A percentile compares a stretch with the other conserved stretches of the same genome.
phyloP scores from a whole-genome alignment of 2,113 vertebrate genomes.

The Lepus americanus region DNA sequence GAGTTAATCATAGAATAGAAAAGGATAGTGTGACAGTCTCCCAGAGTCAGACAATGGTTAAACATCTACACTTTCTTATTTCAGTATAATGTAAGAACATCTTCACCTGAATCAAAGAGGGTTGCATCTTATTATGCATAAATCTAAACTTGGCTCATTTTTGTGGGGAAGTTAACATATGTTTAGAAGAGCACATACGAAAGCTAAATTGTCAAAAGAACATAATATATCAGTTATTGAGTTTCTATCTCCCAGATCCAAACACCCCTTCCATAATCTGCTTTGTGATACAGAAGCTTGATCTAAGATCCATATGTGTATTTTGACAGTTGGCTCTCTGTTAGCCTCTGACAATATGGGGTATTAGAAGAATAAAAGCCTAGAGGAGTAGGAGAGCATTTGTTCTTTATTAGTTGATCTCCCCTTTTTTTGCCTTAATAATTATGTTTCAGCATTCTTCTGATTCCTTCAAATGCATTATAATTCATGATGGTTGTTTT shows the following conservation, averaged over 20 bases:
- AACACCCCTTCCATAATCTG: background rate
- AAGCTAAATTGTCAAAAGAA: background rate
- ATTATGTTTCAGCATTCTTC: too few species aligned
- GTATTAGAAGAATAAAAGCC: background rate
- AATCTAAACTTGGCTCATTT: background rate
- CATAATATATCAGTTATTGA: background rate
- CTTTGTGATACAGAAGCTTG: background rate
- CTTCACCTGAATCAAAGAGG: constrained; percentile 4
- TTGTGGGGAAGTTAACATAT: background rate
- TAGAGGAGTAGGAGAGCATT: background rate
- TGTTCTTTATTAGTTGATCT: background rate
- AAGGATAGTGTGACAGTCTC: background rate
- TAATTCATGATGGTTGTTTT: too few species aligned
- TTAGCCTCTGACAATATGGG: background rate
- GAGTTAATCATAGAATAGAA: background rate
- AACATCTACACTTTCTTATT: background rate
- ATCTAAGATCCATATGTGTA: background rate
- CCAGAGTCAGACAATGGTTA: background rate
- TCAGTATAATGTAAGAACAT: background rate
- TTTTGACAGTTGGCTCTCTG: background rate
- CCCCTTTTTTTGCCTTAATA: too few species aligned
- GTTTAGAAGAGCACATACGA: background rate
- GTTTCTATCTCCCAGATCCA: background rate
- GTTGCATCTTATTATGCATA: background rate
- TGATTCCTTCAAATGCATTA: too few species aligned